Conservation (phyloP, 1,140 invertebrate species). For the Hycleus cichorii region DNA sequence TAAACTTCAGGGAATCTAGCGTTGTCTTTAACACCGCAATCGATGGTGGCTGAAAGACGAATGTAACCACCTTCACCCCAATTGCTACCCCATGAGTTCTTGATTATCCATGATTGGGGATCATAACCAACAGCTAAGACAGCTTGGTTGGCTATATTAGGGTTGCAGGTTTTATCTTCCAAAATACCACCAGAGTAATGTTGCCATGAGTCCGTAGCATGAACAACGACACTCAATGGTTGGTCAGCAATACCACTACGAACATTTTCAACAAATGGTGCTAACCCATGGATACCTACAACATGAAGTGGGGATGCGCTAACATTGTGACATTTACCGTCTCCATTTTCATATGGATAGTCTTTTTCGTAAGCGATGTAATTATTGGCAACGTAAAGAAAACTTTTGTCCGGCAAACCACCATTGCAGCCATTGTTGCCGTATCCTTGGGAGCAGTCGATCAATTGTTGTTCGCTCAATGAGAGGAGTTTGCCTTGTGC, state of each 20-base stretch:
- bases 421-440: no score
- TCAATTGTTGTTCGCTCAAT: no score
- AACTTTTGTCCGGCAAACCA: no score
- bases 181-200: conserved; percentile 49
- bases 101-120: conserved; percentile 39
- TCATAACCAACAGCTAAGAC: conserved; percentile 80
- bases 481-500: no score
- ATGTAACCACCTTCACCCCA: conserved; percentile 56
- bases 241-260: conserved; percentile 55
- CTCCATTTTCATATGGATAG: conserved; percentile 79
- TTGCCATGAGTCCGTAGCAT: conserved; percentile 71
- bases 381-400: no score
- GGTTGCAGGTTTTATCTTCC: conserved; percentile 27
- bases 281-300: conserved; percentile 45
- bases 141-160: conserved; percentile 58
- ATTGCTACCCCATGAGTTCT: conserved; percentile 45
- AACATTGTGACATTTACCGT: conserved; percentile 57
- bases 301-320: conserved; percentile 45
- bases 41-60: conserved; percentile 44
- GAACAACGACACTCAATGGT: conserved; percentile 81
- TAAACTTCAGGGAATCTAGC: no score
- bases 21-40: no score
- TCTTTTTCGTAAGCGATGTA: no score
- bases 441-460: no score
- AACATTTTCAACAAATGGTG: conserved; percentile 57